Base-by-base conservation (phyloP, 2,797 vertebrate species). In the Forpus xanthops region DNA sequence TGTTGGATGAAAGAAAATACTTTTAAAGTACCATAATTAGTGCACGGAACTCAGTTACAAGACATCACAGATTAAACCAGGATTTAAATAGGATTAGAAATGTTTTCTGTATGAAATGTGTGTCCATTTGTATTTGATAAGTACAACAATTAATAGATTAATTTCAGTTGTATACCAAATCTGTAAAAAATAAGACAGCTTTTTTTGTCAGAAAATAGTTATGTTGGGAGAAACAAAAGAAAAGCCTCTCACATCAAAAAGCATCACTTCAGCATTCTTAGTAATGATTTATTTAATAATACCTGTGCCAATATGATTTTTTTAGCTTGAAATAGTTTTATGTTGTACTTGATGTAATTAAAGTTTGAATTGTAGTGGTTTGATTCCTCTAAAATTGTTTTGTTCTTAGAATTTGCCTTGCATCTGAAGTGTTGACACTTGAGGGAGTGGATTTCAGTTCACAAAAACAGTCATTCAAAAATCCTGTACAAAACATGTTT, bases 381-480 rank as follows among this genome's bases (percentile, higher is more conserved):
- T 55, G 50, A 81, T 86, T 80, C 91, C 62, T 90, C 50, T 75
- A 47, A 84, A 86, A 68, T 60, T 17, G n/a, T 64, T 84, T 82
- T 62, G 23, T 75, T 79, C 42, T 66, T 66, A 76, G 47, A 64
- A 86, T 84, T 73, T 79, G 70, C 76, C 62, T 79, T 66, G 44
- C 58, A 78, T 88, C 39, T 70, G 41, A 91, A 88, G 64, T 2
- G 1, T 72, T 15, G 31, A 86, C 30, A 39, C 88, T 73, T 2
- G 2, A 85, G 60, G 83, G 77, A 79, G 60, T 64, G 61, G 50
- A 56, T 66, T 93, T 91, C 76, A 88, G 62, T 64, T 94, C 74
- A 87, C 72, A 94, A 61, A 89, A 95, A 11, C 33, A 74, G 37
- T 58, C 24, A 73, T 90, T 92, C 68, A 95, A 58, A 85, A 95